phyloP scores from a whole-genome alignment of 2,888 invertebrate species.

The Iphiclides podalirius region DNA sequence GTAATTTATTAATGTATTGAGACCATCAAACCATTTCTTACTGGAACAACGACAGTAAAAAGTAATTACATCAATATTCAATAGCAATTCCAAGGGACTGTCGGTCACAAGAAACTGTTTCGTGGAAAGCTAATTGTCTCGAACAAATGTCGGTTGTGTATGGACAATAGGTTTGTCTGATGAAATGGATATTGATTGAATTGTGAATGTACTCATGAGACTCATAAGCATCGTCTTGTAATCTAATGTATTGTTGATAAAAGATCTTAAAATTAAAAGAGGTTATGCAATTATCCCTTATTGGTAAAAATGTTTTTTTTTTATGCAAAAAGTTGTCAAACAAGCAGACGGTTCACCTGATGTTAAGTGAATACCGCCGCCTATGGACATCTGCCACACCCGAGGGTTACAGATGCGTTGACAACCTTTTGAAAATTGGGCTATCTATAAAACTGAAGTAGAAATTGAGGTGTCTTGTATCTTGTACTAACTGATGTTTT shows the following conservation, averaged over 20 bases:
- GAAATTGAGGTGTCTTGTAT: too few species aligned
- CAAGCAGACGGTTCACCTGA: too few species aligned
- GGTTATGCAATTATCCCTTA: not conserved
- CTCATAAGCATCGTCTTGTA: not conserved
- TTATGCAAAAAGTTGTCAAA: too few species aligned
- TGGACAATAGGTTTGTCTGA: not conserved
- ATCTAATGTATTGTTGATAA: too few species aligned
- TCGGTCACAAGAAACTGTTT: constrained; percentile 6
- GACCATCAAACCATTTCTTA: constrained; percentile 2
- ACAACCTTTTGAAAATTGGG: too few species aligned
- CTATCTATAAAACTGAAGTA: too few species aligned
- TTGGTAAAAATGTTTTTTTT: too few species aligned
- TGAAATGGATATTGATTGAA: too few species aligned
- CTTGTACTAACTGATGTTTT: too few species aligned
- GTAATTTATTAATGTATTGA: constrained; percentile 1
- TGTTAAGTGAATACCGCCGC: too few species aligned
- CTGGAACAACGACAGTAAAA: constrained; percentile 3
- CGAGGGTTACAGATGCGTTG: not conserved
- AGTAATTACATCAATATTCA: constrained; percentile 15
- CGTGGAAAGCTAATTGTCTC: constrained; percentile 9
- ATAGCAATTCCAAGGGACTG: not conserved
- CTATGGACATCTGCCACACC: too few species aligned
- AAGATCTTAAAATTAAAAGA: too few species aligned
- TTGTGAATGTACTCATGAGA: not conserved
- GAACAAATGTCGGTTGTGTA: not conserved